Percentiles rank a stretch among this genome's conserved stretches.
Evolutionary conservation across 2,797 vertebrate genomes (phyloP).

Genomic region (Carduelis carduelis): DNA sequence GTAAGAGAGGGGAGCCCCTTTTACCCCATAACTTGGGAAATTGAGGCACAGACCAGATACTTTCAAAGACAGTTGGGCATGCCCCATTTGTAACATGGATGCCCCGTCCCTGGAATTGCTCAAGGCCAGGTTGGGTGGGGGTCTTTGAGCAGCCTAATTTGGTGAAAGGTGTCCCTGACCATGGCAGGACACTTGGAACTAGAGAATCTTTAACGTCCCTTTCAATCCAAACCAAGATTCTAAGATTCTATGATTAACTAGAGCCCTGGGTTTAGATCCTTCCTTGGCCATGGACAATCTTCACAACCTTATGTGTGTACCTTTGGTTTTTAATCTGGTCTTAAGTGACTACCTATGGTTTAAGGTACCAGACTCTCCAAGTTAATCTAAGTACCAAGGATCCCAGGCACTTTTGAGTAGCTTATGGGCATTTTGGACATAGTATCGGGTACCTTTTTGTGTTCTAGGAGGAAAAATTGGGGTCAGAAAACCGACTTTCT

Average conservation of each 20-base stretch:
- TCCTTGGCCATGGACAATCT: not conserved
- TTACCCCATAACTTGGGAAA: not conserved
- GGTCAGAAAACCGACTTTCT: not conserved
- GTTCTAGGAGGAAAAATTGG: not conserved
- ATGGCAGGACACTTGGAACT: not conserved
- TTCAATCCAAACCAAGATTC: not conserved
- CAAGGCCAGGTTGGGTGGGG: not conserved
- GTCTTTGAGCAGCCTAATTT: not conserved
- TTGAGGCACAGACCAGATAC: not conserved
- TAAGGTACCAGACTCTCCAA: not conserved
- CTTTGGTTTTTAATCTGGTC: not conserved
- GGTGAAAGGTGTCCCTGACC: not conserved
- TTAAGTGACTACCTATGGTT: not conserved
- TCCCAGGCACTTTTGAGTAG: not conserved
- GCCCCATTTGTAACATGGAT: not conserved
- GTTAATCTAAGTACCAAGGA: not conserved
- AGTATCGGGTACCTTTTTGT: not conserved
- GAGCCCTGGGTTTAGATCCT: not conserved
- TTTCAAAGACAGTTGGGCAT: not conserved
- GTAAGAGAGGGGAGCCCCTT: not conserved
- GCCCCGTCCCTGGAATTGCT: not conserved
- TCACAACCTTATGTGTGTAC: rapidly evolving
- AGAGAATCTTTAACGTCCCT: not conserved
- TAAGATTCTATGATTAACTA: not conserved
- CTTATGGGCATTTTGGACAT: not conserved